Percentiles rank a stretch among this genome's conserved stretches.
Conservation (phyloP, 2,113 vertebrate species). For the Mastomys natalensis region DNA sequence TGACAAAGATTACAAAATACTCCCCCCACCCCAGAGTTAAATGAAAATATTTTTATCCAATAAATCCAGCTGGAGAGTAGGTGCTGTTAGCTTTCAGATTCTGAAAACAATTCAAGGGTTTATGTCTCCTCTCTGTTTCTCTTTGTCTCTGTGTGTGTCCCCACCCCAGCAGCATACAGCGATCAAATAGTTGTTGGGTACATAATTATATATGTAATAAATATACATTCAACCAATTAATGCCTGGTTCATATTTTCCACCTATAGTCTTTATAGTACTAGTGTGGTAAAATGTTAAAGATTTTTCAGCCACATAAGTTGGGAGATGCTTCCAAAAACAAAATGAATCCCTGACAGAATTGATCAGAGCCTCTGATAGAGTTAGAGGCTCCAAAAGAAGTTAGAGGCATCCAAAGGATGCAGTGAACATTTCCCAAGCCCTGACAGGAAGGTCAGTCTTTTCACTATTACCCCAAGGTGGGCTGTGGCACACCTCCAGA, state of each 20-base stretch:
- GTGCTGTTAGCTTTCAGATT: not conserved
- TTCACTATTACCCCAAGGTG: not conserved
- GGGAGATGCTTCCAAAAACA: not conserved
- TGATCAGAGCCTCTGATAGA: not conserved
- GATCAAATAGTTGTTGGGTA: not conserved
- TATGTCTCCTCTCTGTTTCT: not conserved
- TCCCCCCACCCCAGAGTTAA: not conserved
- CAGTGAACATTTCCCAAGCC: not conserved
- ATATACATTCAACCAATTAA: not conserved
- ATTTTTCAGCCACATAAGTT: not conserved
- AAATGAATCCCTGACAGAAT: not conserved
- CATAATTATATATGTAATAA: not conserved
- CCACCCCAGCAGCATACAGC: not conserved
- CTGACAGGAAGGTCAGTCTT: not conserved
- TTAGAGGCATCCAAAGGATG: not conserved
- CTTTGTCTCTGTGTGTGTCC: not conserved
- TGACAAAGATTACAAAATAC: not conserved
- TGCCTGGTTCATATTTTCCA: not conserved
- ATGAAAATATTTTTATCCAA: not conserved
- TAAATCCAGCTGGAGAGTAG: not conserved
- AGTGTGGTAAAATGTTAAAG: not conserved
- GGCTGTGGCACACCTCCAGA: not conserved
- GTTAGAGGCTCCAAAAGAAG: not conserved
- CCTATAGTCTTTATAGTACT: not conserved
- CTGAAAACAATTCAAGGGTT: not conserved